Evolutionary conservation across 2,888 invertebrate species (phyloP).

Genomic region (Sarcophaga caerulescens): DNA sequence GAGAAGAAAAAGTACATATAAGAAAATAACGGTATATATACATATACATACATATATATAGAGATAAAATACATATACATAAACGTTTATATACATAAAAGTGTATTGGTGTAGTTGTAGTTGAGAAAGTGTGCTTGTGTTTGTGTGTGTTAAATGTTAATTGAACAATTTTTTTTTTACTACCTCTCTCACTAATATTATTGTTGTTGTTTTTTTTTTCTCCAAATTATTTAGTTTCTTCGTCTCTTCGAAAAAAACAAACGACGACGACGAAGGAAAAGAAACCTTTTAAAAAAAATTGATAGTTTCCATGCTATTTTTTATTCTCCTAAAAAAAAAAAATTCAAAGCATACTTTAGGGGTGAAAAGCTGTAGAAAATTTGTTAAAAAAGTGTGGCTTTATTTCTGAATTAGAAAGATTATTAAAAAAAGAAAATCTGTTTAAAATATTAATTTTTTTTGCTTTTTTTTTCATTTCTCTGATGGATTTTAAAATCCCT

Average conservation of each 20-base stretch:
- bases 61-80: slow-evolving; percentile 32
- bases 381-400: neutral
- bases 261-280: slow-evolving; percentile 48
- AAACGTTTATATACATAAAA: slow-evolving; percentile 59
- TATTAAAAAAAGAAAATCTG: neutral
- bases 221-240: neutral
- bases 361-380: slow-evolving; percentile 29
- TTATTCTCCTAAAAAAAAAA: neutral
- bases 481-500: neutral
- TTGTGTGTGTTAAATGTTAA: slow-evolving; percentile 66
- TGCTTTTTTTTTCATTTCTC: neutral
- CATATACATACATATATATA: slow-evolving; percentile 50
- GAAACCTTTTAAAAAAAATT: slow-evolving; percentile 62
- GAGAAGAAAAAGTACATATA: slow-evolving; percentile 54
- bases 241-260: slow-evolving; percentile 20
- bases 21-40: slow-evolving; percentile 67
- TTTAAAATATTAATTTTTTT: slow-evolving; percentile 22
- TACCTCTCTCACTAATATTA: neutral
- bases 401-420: neutral
- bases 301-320: slow-evolving; percentile 33
- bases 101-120: slow-evolving; percentile 58
- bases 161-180: slow-evolving; percentile 47
- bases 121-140: slow-evolving; percentile 50
- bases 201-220: too few species aligned
- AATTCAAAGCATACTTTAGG: slow-evolving; percentile 61